Evolutionary conservation across 2,888 invertebrate species (phyloP).

Genomic region (Suillia variegata): DNA sequence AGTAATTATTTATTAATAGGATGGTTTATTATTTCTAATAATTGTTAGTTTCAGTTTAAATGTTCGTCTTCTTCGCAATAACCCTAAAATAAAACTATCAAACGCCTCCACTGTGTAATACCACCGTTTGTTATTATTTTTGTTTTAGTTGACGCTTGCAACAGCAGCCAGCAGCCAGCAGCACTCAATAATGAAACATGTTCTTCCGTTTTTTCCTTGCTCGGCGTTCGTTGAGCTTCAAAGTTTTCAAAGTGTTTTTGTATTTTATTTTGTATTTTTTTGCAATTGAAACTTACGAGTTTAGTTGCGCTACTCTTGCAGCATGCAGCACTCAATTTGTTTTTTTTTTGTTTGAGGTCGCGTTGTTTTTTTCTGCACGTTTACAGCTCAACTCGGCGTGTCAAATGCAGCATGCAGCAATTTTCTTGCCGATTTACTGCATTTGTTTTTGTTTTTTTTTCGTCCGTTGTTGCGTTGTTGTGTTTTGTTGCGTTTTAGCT

Average conservation of each 20-base stretch:
- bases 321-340: not conserved
- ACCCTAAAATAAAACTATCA: no score
- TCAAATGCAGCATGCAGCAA: conserved; percentile 1
- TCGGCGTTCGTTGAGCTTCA: not conserved
- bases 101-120: no score
- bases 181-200: conserved; percentile 4
- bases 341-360: not conserved
- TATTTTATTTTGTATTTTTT: not conserved
- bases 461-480: not conserved
- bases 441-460: not conserved
- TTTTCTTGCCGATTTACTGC: not conserved
- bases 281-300: not conserved
- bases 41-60: no score
- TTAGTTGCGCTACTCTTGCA: no score
- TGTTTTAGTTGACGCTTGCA: no score
- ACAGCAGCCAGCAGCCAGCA: not conserved
- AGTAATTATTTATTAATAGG: no score
- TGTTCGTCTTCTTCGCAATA: no score
- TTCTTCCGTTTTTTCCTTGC: no score
- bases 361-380: not conserved
- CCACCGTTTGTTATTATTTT: no score
- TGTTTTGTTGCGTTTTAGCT: not conserved
- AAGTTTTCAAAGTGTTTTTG: conserved; percentile 1
- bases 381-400: not conserved
- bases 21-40: no score